A percentile compares a stretch with the other conserved stretches of the same genome.
Conservation (phyloP, 53 echinoderm and acorn worm genomes). For the Astropecten irregularis region DNA sequence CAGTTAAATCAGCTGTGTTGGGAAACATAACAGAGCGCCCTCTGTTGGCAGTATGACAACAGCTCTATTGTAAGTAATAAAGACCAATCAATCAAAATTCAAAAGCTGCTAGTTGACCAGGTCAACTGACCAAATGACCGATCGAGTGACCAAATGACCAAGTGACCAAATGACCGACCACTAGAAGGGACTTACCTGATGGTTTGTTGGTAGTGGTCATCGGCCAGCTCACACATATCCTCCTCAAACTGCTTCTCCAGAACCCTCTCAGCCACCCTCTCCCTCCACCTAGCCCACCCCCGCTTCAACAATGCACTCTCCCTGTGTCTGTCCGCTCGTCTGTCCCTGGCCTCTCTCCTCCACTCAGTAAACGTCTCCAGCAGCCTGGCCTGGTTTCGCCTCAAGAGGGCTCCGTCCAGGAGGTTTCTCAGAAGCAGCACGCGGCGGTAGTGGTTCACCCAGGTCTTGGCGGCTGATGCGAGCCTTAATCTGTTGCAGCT, state of each 20-base stretch:
- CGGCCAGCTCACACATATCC: constrained; percentile 43
- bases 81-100: too few relatives aligned
- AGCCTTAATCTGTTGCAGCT: neutral
- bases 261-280: constrained; percentile 24
- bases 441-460: neutral
- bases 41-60: too few relatives aligned
- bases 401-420: constrained; percentile 23
- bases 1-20: too few relatives aligned
- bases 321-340: constrained; percentile 1
- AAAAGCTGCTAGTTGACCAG: too few relatives aligned
- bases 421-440: neutral
- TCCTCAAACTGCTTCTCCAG: constrained; percentile 30
- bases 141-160: too few relatives aligned
- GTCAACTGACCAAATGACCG: too few relatives aligned
- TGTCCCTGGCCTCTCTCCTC: constrained; percentile 12
- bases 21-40: too few relatives aligned
- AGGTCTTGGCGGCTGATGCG: neutral
- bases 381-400: constrained; percentile 33
- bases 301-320: constrained; percentile 12
- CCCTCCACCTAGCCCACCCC: constrained; percentile 36
- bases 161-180: too few relatives aligned
- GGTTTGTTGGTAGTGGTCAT: constrained; percentile 13
- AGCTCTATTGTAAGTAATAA: too few relatives aligned
- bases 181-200: too few relatives aligned
- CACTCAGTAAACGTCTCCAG: constrained; percentile 34